Base-by-base conservation (phyloP, 2,888 invertebrate species). In the Tolmerus cingulatus region DNA sequence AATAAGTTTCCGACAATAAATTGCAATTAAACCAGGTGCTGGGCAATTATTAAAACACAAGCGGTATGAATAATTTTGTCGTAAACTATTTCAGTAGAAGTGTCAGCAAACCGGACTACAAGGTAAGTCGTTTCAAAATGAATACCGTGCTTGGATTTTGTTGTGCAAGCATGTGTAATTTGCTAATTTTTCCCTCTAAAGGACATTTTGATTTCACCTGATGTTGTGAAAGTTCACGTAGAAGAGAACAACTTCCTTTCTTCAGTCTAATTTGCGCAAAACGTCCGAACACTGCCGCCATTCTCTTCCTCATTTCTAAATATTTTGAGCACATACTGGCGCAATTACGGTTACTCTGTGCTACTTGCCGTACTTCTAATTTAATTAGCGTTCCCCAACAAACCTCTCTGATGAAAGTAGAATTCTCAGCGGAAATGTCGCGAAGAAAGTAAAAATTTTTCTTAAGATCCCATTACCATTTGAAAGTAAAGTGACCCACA, bases 401-500 rank as follows among this genome's bases (percentile, higher is more conserved):
- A 12, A 14, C 66, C 27, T 9, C 66, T 23, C 23, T 8, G 66
- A 66, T 66, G 66, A 66, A 66, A 66, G 66, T 66, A 66, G 66
- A 66, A 66, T 66, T 66, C 66, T 66, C 66, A 23, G 27, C 66
- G 66, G 66, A 66, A 66, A 66, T 66, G 23, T 66, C 66, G 66
- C 66, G 66, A 66, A 66, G 66, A 66, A 66, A 66, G 66, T 66
- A 66, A 66, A 66, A 66, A 66, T 27, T 27, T 66, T 66, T 66
- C 66, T 66, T 66, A 66, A 66, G 66, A 66, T 66, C 66, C 66
- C 23, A 66, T 66, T 66, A 66, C 66, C 76, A 78, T 78, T 40
- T 78, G 78, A 78, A 78, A 78, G 78, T 78, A 78, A 78, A 78
- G 78, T 78, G 40, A 78, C 78, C 78, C 43, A 40, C 23, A 78